A percentile compares a stretch with the other conserved stretches of the same genome.
Evolutionary conservation across 2,113 vertebrate species (phyloP).

Genomic region (Carlito syrichta): DNA sequence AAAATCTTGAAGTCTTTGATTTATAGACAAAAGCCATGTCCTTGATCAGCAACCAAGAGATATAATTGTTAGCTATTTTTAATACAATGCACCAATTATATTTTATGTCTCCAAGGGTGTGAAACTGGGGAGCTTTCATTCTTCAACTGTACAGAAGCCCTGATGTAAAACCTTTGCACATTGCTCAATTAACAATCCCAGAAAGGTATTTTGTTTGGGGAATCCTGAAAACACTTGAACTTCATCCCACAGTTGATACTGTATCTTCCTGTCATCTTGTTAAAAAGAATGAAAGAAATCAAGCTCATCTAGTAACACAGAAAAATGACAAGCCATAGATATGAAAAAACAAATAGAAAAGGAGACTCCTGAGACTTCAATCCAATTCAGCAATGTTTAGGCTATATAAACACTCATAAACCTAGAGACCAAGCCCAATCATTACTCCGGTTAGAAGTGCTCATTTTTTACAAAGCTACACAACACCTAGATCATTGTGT

Average conservation of each 20-base stretch:
- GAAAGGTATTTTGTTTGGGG: background rate
- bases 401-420: background rate
- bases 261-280: constrained; percentile 17
- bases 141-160: background rate
- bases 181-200: background rate
- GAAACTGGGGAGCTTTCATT: background rate
- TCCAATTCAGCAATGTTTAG: background rate
- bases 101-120: background rate
- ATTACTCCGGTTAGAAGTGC: background rate
- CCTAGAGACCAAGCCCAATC: background rate
- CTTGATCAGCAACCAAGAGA: background rate
- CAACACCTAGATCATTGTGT: background rate
- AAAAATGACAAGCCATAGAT: background rate
- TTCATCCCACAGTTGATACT: background rate
- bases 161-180: background rate
- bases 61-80: constrained; percentile 27
- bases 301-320: background rate
- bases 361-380: background rate
- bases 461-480: background rate
- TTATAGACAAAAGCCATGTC: constrained; percentile 20
- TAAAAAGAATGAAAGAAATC: background rate
- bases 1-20: background rate
- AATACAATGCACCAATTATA: background rate
- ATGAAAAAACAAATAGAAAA: background rate
- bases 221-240: background rate